These are phyloP conservation scores for Cheilosia soror DNA, from an alignment of 2,888 invertebrate species.

Conservation along the genomic window DNA sequence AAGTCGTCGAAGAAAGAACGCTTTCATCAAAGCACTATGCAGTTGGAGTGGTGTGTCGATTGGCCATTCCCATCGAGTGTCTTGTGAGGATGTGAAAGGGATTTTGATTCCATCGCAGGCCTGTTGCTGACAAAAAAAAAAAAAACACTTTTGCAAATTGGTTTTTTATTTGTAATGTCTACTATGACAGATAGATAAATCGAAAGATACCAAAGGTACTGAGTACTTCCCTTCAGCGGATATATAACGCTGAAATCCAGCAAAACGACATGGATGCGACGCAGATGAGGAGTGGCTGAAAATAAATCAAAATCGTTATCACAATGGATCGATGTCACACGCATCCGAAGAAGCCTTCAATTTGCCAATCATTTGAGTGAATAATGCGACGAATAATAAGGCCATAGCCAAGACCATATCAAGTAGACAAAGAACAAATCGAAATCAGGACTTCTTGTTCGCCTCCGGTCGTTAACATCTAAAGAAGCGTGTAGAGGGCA, in stretches of 20 bases:
- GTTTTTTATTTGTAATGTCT: slow-evolving; percentile 46
- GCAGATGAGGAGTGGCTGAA: slow-evolving; percentile 60
- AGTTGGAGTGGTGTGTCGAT: slow-evolving; percentile 21
- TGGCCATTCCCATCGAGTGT: slow-evolving; percentile 44
- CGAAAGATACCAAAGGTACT: slow-evolving; percentile 53
- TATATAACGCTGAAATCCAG: slow-evolving; percentile 26
- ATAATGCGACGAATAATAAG: slow-evolving; percentile 63
- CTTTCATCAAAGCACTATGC: slow-evolving; percentile 39
- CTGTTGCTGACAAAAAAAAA: slow-evolving; percentile 55
- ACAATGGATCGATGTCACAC: slow-evolving; percentile 65
- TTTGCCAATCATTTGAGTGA: slow-evolving; percentile 58
- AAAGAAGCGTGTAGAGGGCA: background rate
- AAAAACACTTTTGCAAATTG: slow-evolving; percentile 48
- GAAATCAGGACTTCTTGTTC: slow-evolving; percentile 58
- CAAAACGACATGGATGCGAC: slow-evolving; percentile 37
- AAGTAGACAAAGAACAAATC: slow-evolving; percentile 48
- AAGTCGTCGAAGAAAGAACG: slow-evolving; percentile 20
- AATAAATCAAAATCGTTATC: slow-evolving; percentile 72
- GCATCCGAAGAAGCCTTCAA: slow-evolving; percentile 63
- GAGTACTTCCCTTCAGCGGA: slow-evolving; percentile 51
- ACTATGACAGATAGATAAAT: slow-evolving; percentile 61
- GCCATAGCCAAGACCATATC: background rate
- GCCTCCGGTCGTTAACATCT: slow-evolving; percentile 50
- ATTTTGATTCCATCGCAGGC: slow-evolving; percentile 47
- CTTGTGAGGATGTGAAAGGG: slow-evolving; percentile 18